These are phyloP conservation scores for Manis pentadactyla DNA, from an alignment of 2,797 vertebrate species.

Conservation along the genomic window DNA sequence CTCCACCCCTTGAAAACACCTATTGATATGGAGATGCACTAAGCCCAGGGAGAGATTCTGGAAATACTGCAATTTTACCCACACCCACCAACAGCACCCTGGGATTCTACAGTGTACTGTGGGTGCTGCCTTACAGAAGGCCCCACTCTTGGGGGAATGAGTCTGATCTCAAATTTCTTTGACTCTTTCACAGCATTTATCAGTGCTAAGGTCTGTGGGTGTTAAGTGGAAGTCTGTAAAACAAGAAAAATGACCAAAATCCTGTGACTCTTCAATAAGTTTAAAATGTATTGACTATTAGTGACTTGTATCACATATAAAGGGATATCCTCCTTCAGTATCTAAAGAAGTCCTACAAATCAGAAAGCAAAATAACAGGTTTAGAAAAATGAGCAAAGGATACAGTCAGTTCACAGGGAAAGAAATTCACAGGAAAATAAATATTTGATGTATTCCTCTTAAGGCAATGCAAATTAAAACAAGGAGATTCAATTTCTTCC, in stretches of 20 bases:
- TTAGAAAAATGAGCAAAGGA: neutral
- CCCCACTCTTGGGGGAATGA: neutral
- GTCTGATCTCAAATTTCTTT: neutral
- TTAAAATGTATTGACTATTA: neutral
- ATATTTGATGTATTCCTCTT: neutral
- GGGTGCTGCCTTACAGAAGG: fast-evolving
- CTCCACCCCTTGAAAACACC: too few species aligned
- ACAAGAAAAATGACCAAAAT: neutral
- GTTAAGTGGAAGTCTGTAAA: neutral
- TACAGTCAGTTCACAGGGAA: neutral
- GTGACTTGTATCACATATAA: neutral
- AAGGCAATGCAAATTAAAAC: neutral
- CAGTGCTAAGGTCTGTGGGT: neutral
- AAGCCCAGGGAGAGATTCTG: too few species aligned
- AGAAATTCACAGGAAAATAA: neutral
- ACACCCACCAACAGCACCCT: neutral
- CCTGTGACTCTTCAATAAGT: neutral
- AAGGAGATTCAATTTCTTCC: neutral
- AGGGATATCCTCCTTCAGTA: neutral
- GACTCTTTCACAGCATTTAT: neutral
- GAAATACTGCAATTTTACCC: too few species aligned
- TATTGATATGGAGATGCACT: too few species aligned
- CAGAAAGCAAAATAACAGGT: neutral
- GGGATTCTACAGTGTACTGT: neutral
- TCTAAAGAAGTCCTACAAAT: neutral